A percentile compares a stretch with the other conserved stretches of the same genome.
phyloP scores from a whole-genome alignment of 1,140 invertebrate species.

The Idris sp. region DNA sequence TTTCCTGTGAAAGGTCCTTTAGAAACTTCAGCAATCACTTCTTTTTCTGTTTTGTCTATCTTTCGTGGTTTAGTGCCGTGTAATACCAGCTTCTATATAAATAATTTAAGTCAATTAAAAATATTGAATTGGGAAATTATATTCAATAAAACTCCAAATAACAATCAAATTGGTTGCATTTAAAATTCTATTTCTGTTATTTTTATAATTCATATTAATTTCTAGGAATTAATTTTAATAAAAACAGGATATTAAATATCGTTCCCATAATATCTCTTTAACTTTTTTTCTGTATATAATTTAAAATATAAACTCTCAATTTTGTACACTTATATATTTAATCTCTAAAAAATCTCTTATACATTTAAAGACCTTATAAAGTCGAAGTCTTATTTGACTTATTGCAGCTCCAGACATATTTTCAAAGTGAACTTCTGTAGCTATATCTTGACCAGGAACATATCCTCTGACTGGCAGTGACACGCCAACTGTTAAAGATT shows the following conservation, averaged over 20 bases:
- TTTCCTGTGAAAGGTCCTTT: conserved; percentile 79
- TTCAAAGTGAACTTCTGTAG: conserved; percentile 82
- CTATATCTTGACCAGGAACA: conserved; percentile 83
- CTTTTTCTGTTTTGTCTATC: conserved; percentile 77
- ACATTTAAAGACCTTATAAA: conserved; percentile 64
- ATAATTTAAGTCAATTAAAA: too few species aligned
- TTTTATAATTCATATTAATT: too few species aligned
- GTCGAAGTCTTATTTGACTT: conserved; percentile 79
- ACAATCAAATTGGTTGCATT: too few species aligned
- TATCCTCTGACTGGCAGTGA: conserved; percentile 82
- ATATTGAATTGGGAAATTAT: too few species aligned
- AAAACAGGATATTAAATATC: too few species aligned
- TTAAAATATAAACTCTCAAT: too few species aligned
- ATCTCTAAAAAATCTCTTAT: too few species aligned
- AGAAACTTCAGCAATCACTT: conserved; percentile 78
- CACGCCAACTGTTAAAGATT: conserved; percentile 82
- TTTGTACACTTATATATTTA: background rate
- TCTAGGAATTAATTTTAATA: too few species aligned
- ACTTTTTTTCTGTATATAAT: too few species aligned
- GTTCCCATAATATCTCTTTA: too few species aligned
- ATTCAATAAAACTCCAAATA: too few species aligned
- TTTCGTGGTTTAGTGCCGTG: conserved; percentile 78
- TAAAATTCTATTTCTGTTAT: too few species aligned
- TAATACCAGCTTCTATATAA: conserved; percentile 75
- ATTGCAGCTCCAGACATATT: conserved; percentile 83